Evolutionary conservation across 2,888 invertebrate species (phyloP), one percentile per base, ranked within the genome.

Genomic region (Eupithecia tripunctaria): DNA sequence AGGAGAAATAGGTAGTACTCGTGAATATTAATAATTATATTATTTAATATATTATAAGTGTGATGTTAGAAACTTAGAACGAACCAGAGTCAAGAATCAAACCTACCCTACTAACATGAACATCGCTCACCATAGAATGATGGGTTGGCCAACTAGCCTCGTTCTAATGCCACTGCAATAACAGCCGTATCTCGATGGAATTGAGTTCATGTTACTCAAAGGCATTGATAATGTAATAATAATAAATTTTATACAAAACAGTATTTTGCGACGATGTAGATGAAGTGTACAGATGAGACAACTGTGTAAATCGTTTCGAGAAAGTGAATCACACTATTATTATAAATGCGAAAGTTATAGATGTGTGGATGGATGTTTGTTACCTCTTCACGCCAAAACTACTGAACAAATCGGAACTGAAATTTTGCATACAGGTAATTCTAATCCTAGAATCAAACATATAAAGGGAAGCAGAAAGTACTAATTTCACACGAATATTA

Each of bases 171-270:
- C 67, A 64, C 6, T 36, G 38, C 74, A 76, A 79, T 65, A 75
- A 18, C 18, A 71, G 74, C 70, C 70, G 78, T 77, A 65, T 12
- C 0, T 6, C 2, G 32, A 27, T 7, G n/a, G 1, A 0, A 36
- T 78, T 77, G 29, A 73, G 82, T 79, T 51, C 10, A 67, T 75
- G 73, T 78, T 64, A 38, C 59, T 29, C 68, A 59, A 4, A 36
- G 56, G 18, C 36, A 75, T 74, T 71, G 81, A 72, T 78, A 82
- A 82, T 81, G 85, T 82, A 80, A 87, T 88, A 87, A 85, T 25
- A 56, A 56, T 56, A 56, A 56, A 87, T 88, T 86, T 86, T 83
- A 75, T 82, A 85, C 82, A 82, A 86, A 85, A 87, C 82, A 85
- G 82, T 80, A 84, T 86, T 84, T 82, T 80, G 81, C 71, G 79